These are phyloP conservation scores for Lepetodrilus schrolli DNA, from an alignment of 2,888 invertebrate species.

Conservation along the genomic window DNA sequence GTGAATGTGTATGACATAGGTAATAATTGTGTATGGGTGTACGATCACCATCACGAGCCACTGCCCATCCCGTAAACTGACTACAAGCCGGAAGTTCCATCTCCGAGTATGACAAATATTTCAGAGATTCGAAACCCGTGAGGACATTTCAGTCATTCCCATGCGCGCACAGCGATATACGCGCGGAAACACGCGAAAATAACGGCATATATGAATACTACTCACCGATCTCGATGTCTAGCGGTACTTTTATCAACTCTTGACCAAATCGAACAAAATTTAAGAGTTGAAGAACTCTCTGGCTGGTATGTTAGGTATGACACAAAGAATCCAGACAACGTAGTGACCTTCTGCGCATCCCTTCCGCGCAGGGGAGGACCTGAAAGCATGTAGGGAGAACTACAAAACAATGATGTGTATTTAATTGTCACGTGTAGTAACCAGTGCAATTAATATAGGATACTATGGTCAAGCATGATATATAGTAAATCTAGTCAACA, in stretches of 20 bases:
- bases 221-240: constrained; percentile 81
- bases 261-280: constrained; percentile 70
- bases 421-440: not conserved
- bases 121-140: constrained; percentile 74
- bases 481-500: not conserved
- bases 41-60: constrained; percentile 1
- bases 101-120: constrained; percentile 75
- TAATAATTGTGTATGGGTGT: not conserved
- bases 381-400: constrained; percentile 25
- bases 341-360: constrained; percentile 76
- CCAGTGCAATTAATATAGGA: not conserved
- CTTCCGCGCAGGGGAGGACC: constrained; percentile 66
- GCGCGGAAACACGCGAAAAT: constrained; percentile 41
- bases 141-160: constrained; percentile 68
- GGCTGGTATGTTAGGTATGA: constrained; percentile 95
- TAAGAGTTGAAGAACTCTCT: constrained; percentile 74
- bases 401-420: constrained; percentile 6
- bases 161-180: constrained; percentile 47
- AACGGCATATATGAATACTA: constrained; percentile 44
- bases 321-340: constrained; percentile 98
- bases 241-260: constrained; percentile 80
- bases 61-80: constrained; percentile 22
- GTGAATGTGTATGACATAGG: not conserved
- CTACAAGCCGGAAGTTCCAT: constrained; percentile 70
- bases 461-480: not conserved